phyloP scores from a whole-genome alignment of 1,140 invertebrate species.

The Drepana arcuata region DNA sequence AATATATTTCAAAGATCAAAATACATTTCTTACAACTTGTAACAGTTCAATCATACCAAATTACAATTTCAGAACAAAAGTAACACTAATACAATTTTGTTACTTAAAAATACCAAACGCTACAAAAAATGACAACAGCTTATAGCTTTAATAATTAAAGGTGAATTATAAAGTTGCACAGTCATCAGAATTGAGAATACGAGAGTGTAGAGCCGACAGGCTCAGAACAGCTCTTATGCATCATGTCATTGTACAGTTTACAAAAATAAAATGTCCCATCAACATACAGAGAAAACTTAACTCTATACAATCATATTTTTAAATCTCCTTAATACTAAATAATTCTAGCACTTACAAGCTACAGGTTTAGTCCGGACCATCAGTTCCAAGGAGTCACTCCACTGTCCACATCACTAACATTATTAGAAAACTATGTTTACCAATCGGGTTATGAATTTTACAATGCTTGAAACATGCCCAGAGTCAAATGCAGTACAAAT shows the following conservation, averaged over 20 bases:
- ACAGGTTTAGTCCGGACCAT: conserved; percentile 57
- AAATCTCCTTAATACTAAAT: conserved; percentile 28
- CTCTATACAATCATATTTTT: conserved; percentile 62
- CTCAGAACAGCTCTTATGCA: too few species aligned
- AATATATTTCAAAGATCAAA: conserved; percentile 71
- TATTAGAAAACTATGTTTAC: conserved; percentile 54
- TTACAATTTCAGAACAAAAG: conserved; percentile 54
- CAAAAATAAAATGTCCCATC: conserved; percentile 38
- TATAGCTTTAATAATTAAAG: conserved; percentile 34
- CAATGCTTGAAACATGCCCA: conserved; percentile 34
- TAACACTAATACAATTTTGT: conserved; percentile 44
- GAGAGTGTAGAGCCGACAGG: too few species aligned
- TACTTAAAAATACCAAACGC: conserved; percentile 55
- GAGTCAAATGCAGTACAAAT: conserved; percentile 46
- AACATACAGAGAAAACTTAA: conserved; percentile 52
- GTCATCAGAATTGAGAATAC: too few species aligned
- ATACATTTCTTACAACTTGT: conserved; percentile 65
- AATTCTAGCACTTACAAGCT: conserved; percentile 53
- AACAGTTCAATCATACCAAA: conserved; percentile 68
- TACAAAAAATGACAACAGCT: conserved; percentile 51
- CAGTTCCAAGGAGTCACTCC: conserved; percentile 51
- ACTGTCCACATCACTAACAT: conserved; percentile 58
- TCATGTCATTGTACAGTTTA: conserved; percentile 18
- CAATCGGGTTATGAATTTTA: conserved; percentile 43
- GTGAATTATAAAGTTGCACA: conserved; percentile 18